These are phyloP conservation scores for Fratercula arctica DNA, from an alignment of 2,797 vertebrate genomes.

Conservation along the genomic window DNA sequence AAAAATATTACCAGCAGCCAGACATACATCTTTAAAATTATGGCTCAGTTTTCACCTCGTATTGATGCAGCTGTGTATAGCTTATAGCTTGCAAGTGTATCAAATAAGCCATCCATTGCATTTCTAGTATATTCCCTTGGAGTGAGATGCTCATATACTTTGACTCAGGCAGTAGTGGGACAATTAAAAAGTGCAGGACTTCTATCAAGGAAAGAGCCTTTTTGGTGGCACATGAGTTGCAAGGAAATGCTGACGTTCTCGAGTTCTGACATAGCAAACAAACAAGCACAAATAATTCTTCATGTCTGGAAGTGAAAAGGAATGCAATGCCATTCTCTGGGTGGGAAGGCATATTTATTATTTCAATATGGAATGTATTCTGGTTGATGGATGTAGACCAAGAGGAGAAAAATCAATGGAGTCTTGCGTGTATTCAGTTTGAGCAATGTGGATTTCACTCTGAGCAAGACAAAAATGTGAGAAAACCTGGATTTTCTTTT, in stretches of 20 bases:
- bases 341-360: constrained; percentile 23
- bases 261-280: constrained; percentile 32
- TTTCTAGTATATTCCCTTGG: neutral
- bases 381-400: constrained; percentile 12
- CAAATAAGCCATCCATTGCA: neutral
- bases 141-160: neutral
- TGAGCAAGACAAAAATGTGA: neutral
- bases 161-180: neutral
- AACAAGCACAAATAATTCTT: constrained; percentile 4
- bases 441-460: neutral
- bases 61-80: neutral
- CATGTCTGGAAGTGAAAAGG: neutral
- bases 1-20: neutral
- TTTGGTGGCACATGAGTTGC: neutral
- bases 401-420: constrained; percentile 8
- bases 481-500: neutral
- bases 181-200: constrained; percentile 8
- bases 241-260: constrained; percentile 16
- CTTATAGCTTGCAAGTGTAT: neutral
- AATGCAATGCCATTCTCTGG: neutral
- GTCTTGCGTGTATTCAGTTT: neutral
- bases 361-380: constrained; percentile 45
- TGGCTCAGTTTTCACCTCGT: neutral
- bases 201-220: neutral
- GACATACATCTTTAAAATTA: neutral